Conservation (phyloP, 2,888 invertebrate genomes). For the Chromoteleia sp. region DNA sequence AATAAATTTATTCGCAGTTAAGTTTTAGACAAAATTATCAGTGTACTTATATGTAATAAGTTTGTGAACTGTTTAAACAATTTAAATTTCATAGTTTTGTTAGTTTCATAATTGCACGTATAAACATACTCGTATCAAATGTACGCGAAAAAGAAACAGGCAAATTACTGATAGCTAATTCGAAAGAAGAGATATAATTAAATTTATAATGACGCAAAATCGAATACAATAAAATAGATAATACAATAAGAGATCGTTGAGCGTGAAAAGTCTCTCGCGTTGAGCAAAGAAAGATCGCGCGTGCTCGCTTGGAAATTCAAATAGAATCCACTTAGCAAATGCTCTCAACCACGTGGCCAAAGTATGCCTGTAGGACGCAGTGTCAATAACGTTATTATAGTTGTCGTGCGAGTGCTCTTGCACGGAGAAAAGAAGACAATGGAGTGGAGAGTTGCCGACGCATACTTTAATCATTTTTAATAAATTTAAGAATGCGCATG, state of each 20-base stretch:
- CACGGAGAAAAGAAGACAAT: slow-evolving; percentile 61
- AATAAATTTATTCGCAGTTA: no score
- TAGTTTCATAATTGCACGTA: no score
- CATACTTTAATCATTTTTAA: slow-evolving; percentile 60
- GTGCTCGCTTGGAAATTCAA: slow-evolving; percentile 61
- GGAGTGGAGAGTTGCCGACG: slow-evolving; percentile 63
- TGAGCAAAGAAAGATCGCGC: slow-evolving; percentile 45
- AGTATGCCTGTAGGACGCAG: slow-evolving; percentile 65
- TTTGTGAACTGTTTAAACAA: no score
- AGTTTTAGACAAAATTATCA: no score
- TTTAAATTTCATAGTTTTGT: no score
- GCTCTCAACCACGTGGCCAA: slow-evolving; percentile 70
- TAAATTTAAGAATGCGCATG: slow-evolving; percentile 27
- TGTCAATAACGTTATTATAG: slow-evolving; percentile 71
- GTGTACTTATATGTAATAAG: no score
- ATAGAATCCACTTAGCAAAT: slow-evolving; percentile 77
- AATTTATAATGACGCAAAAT: slow-evolving; percentile 46
- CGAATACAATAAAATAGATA: no score
- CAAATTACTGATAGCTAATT: slow-evolving; percentile 14
- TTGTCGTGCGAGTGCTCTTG: slow-evolving; percentile 64
- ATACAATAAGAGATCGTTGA: slow-evolving; percentile 73
- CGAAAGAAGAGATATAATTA: not conserved
- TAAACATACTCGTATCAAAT: no score
- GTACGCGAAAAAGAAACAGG: slow-evolving; percentile 6
- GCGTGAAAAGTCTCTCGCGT: slow-evolving; percentile 45